A percentile compares a stretch with the other conserved stretches of the same genome.
Conservation (phyloP, 2,797 vertebrate genomes). For the Delichon dasypus region DNA sequence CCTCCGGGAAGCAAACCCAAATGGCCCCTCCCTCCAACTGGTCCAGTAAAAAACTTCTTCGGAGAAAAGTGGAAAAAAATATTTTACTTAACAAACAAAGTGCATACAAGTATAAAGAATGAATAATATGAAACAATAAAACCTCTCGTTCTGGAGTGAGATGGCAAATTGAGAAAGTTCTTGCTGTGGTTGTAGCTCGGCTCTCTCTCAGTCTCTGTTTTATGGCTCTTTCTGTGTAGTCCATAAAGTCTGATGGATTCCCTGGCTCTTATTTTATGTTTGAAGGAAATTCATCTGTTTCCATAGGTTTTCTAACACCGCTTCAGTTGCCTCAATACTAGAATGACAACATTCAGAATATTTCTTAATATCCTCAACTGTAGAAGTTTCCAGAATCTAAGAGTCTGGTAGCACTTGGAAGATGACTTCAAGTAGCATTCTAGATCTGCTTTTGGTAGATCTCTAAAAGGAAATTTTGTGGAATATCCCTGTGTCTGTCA, state of each 20-base stretch:
- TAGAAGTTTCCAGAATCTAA: neutral
- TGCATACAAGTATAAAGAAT: no score
- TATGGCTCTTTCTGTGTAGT: neutral
- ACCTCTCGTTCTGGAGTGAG: no score
- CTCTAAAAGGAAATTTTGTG: neutral
- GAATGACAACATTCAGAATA: neutral
- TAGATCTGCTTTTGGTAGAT: neutral
- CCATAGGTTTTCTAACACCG: neutral
- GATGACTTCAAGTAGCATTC: neutral
- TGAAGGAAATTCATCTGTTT: neutral
- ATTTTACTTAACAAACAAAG: no score
- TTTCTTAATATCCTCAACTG: neutral
- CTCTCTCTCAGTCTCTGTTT: neutral
- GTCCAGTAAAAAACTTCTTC: no score
- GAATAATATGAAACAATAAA: no score
- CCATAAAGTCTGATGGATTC: neutral
- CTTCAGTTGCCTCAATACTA: neutral
- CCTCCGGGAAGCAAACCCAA: no score
- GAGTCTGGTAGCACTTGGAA: neutral
- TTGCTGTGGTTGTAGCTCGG: no score
- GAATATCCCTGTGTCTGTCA: neutral
- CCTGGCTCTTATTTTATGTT: neutral
- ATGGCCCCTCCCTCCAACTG: no score
- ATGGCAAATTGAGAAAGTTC: no score
- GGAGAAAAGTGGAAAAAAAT: no score